These are phyloP conservation scores for Tinamus major DNA, from an alignment of 2,797 vertebrate species.

Conservation along the genomic window DNA sequence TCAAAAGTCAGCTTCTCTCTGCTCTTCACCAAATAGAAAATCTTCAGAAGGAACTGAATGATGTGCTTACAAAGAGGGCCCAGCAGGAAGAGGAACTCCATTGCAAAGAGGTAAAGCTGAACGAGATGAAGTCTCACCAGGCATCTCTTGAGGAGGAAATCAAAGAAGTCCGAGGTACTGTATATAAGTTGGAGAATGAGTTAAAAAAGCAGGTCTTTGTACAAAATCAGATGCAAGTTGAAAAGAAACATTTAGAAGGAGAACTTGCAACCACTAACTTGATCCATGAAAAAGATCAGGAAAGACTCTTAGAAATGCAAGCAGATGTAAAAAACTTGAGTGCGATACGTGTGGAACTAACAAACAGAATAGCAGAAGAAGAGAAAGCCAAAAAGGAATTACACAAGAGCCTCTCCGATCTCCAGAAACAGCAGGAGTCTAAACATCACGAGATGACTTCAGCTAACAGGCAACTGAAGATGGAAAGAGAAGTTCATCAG, in stretches of 20 bases:
- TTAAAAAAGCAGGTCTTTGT: slow-evolving; percentile 78
- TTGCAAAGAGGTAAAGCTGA: slow-evolving; percentile 86
- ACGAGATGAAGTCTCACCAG: slow-evolving; percentile 82
- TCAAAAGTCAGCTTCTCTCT: slow-evolving; percentile 84
- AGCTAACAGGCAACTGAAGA: slow-evolving; percentile 85
- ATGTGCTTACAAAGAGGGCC: slow-evolving; percentile 86
- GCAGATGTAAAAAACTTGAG: slow-evolving; percentile 84
- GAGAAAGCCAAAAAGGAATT: slow-evolving; percentile 84
- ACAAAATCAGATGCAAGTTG: slow-evolving; percentile 80
- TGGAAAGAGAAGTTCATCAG: slow-evolving; percentile 89
- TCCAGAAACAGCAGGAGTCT: slow-evolving; percentile 79
- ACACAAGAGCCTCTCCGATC: slow-evolving; percentile 76
- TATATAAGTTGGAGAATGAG: slow-evolving; percentile 82
- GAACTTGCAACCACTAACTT: slow-evolving; percentile 74
- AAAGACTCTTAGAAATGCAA: slow-evolving; percentile 85
- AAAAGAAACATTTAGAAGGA: slow-evolving; percentile 85
- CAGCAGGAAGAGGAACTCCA: slow-evolving; percentile 90
- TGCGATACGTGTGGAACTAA: slow-evolving; percentile 82
- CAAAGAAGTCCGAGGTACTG: slow-evolving; percentile 81
- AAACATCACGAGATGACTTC: slow-evolving; percentile 82
- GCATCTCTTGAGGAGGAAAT: slow-evolving; percentile 86
- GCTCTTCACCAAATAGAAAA: slow-evolving; percentile 89
- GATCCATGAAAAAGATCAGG: slow-evolving; percentile 82
- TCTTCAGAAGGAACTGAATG: slow-evolving; percentile 86
- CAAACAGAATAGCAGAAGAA: slow-evolving; percentile 83